Evolutionary conservation across 2,888 invertebrate genomes (phyloP), one percentile per base, ranked within the genome.

Genomic region (Epistrophe eligans): DNA sequence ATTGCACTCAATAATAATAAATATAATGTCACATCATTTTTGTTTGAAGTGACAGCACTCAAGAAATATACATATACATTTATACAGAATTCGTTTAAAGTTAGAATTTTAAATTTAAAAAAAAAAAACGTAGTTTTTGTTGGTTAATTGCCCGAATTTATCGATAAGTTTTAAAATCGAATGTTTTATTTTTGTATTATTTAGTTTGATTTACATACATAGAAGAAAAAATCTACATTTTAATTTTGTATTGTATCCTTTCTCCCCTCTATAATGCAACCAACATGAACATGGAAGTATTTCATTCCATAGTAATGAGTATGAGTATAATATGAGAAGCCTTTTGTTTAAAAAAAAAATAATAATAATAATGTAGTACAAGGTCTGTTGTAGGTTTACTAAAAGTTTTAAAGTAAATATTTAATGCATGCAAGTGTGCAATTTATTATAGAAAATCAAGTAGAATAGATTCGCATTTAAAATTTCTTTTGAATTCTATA

Each of bases 241-340:
- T 62, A 15, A 11, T 66, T n/a, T 55, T 66, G 15, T 72, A 71
- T 28, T 67, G 24, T 24, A 50, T 45, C 67, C 50, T 74, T 52
- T 74, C 58, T 80, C 50, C 67, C 67, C 40, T 74, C 24, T 74
- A 55, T 19, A 35, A 80, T 74, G 67, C 74, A 80, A 66, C 74
- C 67, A 52, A 19, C 17, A 55, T 55, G 15, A 58, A 35, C 11
- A 70, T 60, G 60, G 62, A 74, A 74, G 74, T 74, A 52, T 80
- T 58, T 67, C 43, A 55, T 62, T 60, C 24, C 24, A 58, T 80
- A 80, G 45, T 74, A 60, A 80, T 55, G 74, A 74, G 67, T 74
- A 80, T 74, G 74, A 67, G 43, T 79, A 24, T 3, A 60, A 24
- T 3, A 60, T 17, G 17, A 58, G 5, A 40, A 77, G 24, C 15